phyloP scores from a whole-genome alignment of 2,797 vertebrate species.

The Decapterus maruadsi region DNA sequence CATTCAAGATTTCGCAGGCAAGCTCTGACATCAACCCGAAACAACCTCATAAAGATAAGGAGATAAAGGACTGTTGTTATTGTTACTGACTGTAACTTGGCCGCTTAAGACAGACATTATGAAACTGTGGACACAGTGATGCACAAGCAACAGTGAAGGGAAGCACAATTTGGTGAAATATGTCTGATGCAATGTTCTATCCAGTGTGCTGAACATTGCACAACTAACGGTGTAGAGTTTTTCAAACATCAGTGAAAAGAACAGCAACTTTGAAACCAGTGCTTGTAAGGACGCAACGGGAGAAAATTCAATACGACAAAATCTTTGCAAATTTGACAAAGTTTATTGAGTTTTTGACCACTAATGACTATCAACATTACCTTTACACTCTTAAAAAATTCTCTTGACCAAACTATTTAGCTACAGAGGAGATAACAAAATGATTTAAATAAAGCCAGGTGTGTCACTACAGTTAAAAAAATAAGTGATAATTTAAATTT shows the following conservation, averaged over 20 bases:
- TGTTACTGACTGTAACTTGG: background rate
- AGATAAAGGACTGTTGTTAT: no score
- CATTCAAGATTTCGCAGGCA: background rate
- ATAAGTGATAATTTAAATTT: background rate
- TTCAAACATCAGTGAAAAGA: background rate
- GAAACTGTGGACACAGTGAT: constrained; percentile 18
- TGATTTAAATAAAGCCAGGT: background rate
- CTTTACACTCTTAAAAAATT: background rate
- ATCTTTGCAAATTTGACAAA: constrained; percentile 14
- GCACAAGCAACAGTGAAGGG: background rate
- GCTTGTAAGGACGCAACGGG: background rate
- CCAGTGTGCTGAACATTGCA: background rate
- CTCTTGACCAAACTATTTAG: background rate
- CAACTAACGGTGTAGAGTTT: background rate
- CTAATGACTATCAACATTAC: background rate
- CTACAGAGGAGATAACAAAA: background rate
- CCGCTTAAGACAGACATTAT: background rate
- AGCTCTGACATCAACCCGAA: background rate
- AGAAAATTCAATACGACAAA: background rate
- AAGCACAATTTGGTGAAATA: constrained; percentile 26
- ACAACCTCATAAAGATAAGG: no score
- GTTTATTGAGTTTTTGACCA: background rate
- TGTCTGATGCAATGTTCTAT: constrained; percentile 39
- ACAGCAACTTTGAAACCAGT: background rate
- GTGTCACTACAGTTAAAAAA: background rate